phyloP scores from a whole-genome alignment of 1,140 invertebrate genomes.

The Drosophila sechellia region DNA sequence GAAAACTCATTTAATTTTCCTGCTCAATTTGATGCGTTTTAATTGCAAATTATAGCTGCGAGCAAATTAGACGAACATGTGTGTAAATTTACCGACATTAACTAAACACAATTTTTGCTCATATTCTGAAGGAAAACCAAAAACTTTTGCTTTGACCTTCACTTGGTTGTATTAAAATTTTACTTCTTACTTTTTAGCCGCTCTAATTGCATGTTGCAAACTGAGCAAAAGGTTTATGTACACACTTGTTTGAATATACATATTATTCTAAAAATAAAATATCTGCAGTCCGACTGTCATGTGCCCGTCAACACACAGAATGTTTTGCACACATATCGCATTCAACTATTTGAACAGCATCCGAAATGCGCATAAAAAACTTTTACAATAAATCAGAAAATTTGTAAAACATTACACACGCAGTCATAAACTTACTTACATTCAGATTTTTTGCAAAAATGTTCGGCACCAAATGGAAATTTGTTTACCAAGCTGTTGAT shows the following conservation, averaged over 20 bases:
- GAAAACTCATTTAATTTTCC: slow-evolving; percentile 18
- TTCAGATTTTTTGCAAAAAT: slow-evolving; percentile 46
- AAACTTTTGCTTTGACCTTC: slow-evolving; percentile 2
- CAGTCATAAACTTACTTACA: background rate
- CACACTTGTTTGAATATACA: background rate
- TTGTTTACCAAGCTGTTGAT: slow-evolving; percentile 69
- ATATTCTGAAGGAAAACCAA: background rate
- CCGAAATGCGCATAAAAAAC: slow-evolving; percentile 55
- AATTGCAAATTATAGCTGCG: slow-evolving; percentile 28
- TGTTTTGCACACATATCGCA: slow-evolving; percentile 29
- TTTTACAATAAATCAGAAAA: slow-evolving; percentile 52
- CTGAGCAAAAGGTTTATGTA: slow-evolving; percentile 6
- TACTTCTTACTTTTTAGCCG: slow-evolving; percentile 12
- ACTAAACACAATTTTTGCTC: slow-evolving; percentile 10
- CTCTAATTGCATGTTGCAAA: slow-evolving; percentile 45
- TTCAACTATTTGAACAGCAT: slow-evolving; percentile 42
- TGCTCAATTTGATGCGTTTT: slow-evolving; percentile 27
- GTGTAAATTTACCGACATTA: slow-evolving; percentile 7
- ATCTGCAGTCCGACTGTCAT: slow-evolving; percentile 26
- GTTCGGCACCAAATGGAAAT: slow-evolving; percentile 57
- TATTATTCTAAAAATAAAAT: background rate
- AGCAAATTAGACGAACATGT: background rate
- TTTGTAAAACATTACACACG: slow-evolving; percentile 62
- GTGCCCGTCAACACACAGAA: slow-evolving; percentile 34
- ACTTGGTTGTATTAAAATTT: slow-evolving; percentile 8